Base-by-base conservation (phyloP, 2,113 vertebrate genomes). In the Equus przewalskii region DNA sequence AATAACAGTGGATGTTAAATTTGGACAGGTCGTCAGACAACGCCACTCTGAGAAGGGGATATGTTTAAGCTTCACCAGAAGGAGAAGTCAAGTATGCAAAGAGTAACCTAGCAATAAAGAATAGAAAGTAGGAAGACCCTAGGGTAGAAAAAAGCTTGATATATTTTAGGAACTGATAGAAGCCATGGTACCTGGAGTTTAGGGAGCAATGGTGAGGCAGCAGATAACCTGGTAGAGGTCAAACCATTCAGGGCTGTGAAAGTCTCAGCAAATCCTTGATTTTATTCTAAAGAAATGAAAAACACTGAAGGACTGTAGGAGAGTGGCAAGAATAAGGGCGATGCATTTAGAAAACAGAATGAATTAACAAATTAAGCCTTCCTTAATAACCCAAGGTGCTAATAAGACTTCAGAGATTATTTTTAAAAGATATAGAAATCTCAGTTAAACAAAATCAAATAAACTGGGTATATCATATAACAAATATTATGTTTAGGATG, bases 371-470 rank as follows among this genome's bases (percentile, higher is more conserved):
- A 87, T 46, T 54, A 51, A 46, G 24, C 1, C 26, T 89, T 64
- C 51, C 10, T 81, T 69, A 82, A 87, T 15, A 14, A 51, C 3
- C 33, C n/a, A 67, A 72, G 33, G 84, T 81, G 26, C 33, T 64
- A 36, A 13, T 60, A 79, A 64, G 11, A 91, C 41, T 93, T 79
- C 79, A 70, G 41, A 86, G 28, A 75, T 78, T 3, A 5, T 33
- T 82, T 92, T 69, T 49, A 36, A 79, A 91, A 91, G n/a, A 81
- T 62, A 75, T 30, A 62, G 8, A 41, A 91, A 91, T 54, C 26
- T 44, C n/a, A 81, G 56, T 67, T 67, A 91, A 75, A 76, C 24
- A 76, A 92, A 94, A 92, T 62, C 41, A 94, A n/a, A 12, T 79
- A 91, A 69, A 79, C 16, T 78, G 6, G 3, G 7, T 79, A 58